Evolutionary conservation across 2,797 vertebrate genomes (phyloP).

Genomic region (Yasuhikotakia modesta): DNA sequence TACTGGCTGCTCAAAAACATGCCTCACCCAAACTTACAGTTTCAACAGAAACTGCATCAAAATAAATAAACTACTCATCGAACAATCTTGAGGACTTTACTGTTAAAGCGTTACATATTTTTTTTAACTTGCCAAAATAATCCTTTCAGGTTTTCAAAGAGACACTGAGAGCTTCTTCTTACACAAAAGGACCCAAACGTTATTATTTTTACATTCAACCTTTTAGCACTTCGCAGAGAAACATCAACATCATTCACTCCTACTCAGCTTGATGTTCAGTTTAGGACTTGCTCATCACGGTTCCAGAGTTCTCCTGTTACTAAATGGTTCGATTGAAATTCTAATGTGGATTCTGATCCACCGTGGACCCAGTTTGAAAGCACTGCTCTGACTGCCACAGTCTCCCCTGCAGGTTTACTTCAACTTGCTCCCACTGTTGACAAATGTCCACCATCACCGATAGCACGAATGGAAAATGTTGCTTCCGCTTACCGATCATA

Average conservation of each 20-base stretch:
- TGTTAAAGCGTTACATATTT: neutral
- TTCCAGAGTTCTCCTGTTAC: neutral
- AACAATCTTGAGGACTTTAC: neutral
- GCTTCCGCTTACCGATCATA: slow-evolving; percentile 74
- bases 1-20: neutral
- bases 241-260: slow-evolving; percentile 9
- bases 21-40: too few species aligned
- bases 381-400: slow-evolving; percentile 73
- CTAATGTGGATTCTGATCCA: slow-evolving; percentile 55
- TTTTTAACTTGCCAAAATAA: neutral
- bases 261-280: slow-evolving; percentile 22
- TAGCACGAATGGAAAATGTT: slow-evolving; percentile 78
- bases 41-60: too few species aligned
- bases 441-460: slow-evolving; percentile 75
- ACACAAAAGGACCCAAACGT: neutral
- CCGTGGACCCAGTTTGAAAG: slow-evolving; percentile 59
- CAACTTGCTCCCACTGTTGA: slow-evolving; percentile 74
- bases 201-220: neutral
- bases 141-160: neutral
- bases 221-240: neutral
- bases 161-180: neutral
- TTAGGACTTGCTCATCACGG: slow-evolving; percentile 23
- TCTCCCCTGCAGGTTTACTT: slow-evolving; percentile 76
- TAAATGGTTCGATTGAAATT: slow-evolving; percentile 35
- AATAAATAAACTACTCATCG: too few species aligned